phyloP scores from a whole-genome alignment of 2,113 vertebrate genomes.

The Cyprinodon brontotheroides region DNA sequence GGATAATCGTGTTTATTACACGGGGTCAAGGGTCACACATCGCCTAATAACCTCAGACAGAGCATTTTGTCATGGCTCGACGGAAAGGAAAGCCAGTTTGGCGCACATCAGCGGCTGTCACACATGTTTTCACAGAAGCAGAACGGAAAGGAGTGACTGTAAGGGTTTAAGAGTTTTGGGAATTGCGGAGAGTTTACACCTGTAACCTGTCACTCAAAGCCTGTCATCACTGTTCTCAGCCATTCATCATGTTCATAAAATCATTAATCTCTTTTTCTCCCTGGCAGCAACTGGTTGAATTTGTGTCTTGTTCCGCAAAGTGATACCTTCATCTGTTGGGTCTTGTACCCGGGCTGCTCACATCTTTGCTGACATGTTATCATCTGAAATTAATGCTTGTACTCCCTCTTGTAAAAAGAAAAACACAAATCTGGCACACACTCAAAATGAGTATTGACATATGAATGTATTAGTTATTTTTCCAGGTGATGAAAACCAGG shows the following conservation, averaged over 20 bases:
- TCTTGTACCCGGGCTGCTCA: slow-evolving; percentile 20
- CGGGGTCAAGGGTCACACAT: slow-evolving; percentile 67
- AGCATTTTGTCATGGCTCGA: slow-evolving; percentile 50
- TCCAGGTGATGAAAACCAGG: slow-evolving; percentile 63
- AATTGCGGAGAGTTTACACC: slow-evolving; percentile 65
- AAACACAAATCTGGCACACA: background rate
- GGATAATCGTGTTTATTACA: slow-evolving; percentile 77
- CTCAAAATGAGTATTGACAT: slow-evolving; percentile 41
- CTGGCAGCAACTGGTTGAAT: slow-evolving; percentile 66
- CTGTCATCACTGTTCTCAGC: slow-evolving; percentile 72
- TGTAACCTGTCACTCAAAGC: slow-evolving; percentile 81
- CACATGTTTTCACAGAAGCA: slow-evolving; percentile 42
- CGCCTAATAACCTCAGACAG: slow-evolving; percentile 66
- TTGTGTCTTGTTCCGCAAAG: slow-evolving; percentile 36
- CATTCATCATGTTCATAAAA: slow-evolving; percentile 81
- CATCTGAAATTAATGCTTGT: slow-evolving; percentile 51
- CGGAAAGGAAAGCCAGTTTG: slow-evolving; percentile 48
- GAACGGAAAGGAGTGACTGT: slow-evolving; percentile 34
- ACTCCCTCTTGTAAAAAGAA: slow-evolving; percentile 29
- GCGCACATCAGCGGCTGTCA: slow-evolving; percentile 48
- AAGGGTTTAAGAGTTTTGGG: slow-evolving; percentile 48
- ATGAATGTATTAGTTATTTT: slow-evolving; percentile 49
- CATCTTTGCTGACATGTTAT: slow-evolving; percentile 43
- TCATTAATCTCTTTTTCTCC: slow-evolving; percentile 77
- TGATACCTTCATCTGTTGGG: slow-evolving; percentile 46